phyloP scores from a whole-genome alignment of 2,797 vertebrate species.

The Ciconia nigra region DNA sequence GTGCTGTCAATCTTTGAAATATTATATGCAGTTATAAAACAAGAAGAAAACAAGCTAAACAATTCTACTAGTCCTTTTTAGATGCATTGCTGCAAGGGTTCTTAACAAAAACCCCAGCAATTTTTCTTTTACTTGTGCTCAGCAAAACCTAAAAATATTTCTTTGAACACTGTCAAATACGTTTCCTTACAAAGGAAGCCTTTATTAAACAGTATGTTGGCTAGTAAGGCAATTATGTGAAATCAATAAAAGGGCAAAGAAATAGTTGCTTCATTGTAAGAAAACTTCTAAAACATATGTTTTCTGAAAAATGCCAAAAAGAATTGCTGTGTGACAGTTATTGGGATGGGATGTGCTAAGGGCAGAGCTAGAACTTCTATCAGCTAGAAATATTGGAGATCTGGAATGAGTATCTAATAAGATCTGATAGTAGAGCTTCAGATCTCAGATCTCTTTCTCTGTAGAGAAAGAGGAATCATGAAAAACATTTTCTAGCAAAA shows the following conservation, averaged over 20 bases:
- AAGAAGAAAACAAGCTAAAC: neutral
- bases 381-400: neutral
- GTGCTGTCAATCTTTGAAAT: neutral
- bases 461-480: neutral
- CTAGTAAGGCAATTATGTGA: neutral
- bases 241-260: neutral
- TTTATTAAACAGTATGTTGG: neutral
- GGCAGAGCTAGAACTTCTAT: neutral
- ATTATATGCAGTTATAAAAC: neutral
- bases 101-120: neutral
- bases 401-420: neutral
- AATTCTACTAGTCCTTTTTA: neutral
- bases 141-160: neutral
- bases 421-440: neutral
- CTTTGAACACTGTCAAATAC: neutral
- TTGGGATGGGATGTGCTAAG: neutral
- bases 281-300: neutral
- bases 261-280: neutral
- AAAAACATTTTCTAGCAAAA: neutral
- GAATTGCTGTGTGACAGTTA: neutral
- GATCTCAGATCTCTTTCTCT: neutral
- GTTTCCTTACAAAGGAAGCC: neutral
- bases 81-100: neutral
- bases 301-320: neutral
- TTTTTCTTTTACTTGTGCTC: neutral